Conservation (phyloP, 2,113 vertebrate species). For the Cepphus grylle region DNA sequence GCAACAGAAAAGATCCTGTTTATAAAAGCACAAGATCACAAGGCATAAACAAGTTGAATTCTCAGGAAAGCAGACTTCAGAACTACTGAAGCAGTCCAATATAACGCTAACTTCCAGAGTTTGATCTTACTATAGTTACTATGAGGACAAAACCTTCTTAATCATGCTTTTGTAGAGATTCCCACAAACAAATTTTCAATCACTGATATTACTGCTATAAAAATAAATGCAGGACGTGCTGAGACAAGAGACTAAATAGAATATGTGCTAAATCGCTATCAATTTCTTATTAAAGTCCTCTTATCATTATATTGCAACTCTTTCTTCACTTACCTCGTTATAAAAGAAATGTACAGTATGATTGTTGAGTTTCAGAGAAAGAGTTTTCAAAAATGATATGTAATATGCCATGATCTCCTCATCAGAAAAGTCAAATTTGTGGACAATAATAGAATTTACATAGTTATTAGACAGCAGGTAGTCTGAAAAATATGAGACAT, state of each 20-base stretch:
- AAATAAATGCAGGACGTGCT: neutral
- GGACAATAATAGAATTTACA: conserved; percentile 98
- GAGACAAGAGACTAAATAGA: neutral
- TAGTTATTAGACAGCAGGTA: conserved; percentile 98
- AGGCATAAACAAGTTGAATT: neutral
- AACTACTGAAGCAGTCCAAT: neutral
- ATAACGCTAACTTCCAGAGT: neutral
- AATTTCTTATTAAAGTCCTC: neutral
- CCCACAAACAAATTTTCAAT: neutral
- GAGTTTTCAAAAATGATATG: conserved; percentile 97
- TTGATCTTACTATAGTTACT: neutral
- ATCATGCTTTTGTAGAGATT: neutral
- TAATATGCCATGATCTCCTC: conserved; percentile 99
- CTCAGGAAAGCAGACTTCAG: neutral
- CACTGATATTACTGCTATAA: neutral
- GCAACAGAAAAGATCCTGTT: neutral
- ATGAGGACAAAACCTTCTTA: neutral
- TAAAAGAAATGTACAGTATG: conserved; percentile 99
- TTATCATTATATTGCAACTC: neutral
- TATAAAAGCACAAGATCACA: neutral
- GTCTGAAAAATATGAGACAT: conserved; percentile 72
- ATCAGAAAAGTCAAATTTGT: conserved; percentile 99
- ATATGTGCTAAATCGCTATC: neutral
- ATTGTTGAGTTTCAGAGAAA: conserved; percentile 96
- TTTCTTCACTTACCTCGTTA: conserved; percentile 88